These are phyloP conservation scores for Lacanobia wlatinum DNA, from an alignment of 2,888 invertebrate genomes.

Conservation along the genomic window DNA sequence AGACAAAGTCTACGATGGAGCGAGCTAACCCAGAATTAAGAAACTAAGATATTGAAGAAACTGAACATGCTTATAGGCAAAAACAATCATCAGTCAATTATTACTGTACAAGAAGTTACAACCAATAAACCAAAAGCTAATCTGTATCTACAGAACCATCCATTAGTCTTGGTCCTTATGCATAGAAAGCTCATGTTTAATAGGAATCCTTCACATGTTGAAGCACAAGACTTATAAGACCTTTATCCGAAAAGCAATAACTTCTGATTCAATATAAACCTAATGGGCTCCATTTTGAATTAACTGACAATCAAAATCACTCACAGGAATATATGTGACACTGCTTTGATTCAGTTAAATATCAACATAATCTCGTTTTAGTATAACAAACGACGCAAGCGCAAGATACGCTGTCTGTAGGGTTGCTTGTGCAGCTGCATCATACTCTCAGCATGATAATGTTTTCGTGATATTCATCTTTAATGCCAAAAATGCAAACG, in stretches of 20 bases:
- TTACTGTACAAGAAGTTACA: background rate
- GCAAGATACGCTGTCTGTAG: slow-evolving; percentile 28
- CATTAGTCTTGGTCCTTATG: slow-evolving; percentile 1
- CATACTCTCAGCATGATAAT: background rate
- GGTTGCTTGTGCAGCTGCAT: background rate
- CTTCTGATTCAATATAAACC: background rate
- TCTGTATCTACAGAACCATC: slow-evolving; percentile 4
- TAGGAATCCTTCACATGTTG: slow-evolving; percentile 2
- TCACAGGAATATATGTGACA: slow-evolving; percentile 35
- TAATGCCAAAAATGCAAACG: too few species aligned
- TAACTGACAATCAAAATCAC: slow-evolving; percentile 24
- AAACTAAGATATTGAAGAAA: too few species aligned
- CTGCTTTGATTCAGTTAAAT: slow-evolving; percentile 37
- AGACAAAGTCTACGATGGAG: too few species aligned
- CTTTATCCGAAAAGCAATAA: background rate
- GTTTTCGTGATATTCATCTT: background rate
- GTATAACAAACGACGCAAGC: slow-evolving; percentile 52
- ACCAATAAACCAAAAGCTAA: slow-evolving; percentile 2
- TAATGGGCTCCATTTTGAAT: slow-evolving; percentile 24
- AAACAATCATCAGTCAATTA: background rate
- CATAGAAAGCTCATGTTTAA: background rate
- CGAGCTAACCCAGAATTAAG: too few species aligned
- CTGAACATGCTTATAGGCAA: too few species aligned
- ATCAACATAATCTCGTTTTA: slow-evolving; percentile 43
- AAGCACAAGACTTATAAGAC: slow-evolving; percentile 1